Percentiles rank a stretch among this genome's conserved stretches.
Conservation (phyloP, 2,888 invertebrate genomes). For the Machimus rusticus region DNA sequence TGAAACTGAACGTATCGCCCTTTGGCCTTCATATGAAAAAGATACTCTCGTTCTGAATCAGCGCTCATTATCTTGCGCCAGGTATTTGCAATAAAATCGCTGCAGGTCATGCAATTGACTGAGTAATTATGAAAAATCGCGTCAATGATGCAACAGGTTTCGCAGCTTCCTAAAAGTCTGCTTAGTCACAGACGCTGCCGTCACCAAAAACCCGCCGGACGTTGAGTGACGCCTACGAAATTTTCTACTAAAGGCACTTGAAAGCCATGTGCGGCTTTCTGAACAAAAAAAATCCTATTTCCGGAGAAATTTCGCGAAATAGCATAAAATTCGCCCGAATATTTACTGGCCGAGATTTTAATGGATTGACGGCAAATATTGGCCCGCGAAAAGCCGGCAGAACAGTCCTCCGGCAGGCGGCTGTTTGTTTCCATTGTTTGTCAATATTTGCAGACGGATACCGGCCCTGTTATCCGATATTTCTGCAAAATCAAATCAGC, state of each 20-base stretch:
- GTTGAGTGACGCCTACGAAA: neutral
- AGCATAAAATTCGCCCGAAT: neutral
- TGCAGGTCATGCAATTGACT: neutral
- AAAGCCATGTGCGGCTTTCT: neutral
- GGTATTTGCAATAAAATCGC: neutral
- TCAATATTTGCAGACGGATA: neutral
- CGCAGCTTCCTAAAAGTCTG: neutral
- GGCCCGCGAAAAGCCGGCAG: neutral
- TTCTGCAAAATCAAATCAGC: neutral
- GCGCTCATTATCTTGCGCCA: neutral
- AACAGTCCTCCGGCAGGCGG: neutral
- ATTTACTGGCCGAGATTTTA: neutral
- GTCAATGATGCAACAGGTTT: neutral
- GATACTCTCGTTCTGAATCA: neutral
- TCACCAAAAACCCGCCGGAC: neutral
- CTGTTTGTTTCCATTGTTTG: neutral
- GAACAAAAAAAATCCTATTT: neutral
- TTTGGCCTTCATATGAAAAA: neutral
- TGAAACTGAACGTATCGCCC: neutral
- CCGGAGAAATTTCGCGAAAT: neutral
- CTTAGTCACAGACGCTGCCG: neutral
- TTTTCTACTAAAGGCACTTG: neutral
- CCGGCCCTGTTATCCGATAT: neutral
- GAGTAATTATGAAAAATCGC: neutral
- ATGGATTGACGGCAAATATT: neutral